Conservation (phyloP, 2,113 vertebrate species). For the Seriola aureovittata region DNA sequence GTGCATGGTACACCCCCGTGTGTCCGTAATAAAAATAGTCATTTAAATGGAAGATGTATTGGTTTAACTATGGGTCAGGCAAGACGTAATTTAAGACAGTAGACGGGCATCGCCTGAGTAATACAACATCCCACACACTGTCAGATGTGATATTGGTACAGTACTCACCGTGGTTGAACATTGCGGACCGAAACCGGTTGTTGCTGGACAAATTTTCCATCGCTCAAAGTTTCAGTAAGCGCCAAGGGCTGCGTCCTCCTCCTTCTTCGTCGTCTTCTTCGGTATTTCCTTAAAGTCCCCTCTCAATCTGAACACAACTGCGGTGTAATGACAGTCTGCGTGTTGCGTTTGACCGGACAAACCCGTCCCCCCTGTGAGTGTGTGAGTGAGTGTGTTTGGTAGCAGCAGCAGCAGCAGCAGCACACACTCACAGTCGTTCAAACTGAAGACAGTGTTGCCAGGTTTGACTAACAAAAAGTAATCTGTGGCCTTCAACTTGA, state of each 20-base stretch:
- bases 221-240: constrained; percentile 51
- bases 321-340: constrained; percentile 28
- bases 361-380: constrained; percentile 53
- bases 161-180: constrained; percentile 85
- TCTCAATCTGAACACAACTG: constrained; percentile 19
- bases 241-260: constrained; percentile 9
- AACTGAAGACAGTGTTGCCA: background rate
- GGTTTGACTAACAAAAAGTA: background rate
- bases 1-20: background rate
- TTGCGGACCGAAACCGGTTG: constrained; percentile 79
- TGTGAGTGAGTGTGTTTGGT: background rate
- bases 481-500: background rate
- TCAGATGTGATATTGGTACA: background rate
- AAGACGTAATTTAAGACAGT: background rate
- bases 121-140: constrained; percentile 8
- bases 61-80: background rate
- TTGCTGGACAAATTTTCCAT: constrained; percentile 84
- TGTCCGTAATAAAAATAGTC: background rate
- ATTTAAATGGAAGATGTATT: background rate
- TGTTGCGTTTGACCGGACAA: constrained; percentile 55
- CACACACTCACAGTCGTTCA: background rate
- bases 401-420: constrained; percentile 1
- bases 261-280: background rate
- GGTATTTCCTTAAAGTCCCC: constrained; percentile 50
- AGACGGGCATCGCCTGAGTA: constrained; percentile 12